These are phyloP conservation scores for Malacosoma neustria DNA, from an alignment of 2,888 invertebrate species.

Conservation along the genomic window DNA sequence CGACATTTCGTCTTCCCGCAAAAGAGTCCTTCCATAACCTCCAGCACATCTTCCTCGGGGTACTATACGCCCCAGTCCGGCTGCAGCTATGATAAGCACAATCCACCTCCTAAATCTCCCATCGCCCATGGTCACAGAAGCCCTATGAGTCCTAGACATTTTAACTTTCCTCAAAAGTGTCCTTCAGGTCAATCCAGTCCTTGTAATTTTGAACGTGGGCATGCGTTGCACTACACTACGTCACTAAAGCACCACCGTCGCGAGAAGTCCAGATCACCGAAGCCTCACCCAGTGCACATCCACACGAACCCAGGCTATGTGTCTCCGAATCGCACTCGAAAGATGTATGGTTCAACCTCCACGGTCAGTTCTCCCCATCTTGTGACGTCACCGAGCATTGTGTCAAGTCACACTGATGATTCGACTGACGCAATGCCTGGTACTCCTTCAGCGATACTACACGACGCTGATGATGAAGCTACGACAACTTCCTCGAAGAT, in stretches of 20 bases:
- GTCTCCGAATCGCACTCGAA: constrained; percentile 60
- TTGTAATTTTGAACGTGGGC: constrained; percentile 43
- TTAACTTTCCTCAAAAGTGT: constrained; percentile 70
- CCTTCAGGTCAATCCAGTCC: constrained; percentile 63
- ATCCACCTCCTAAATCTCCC: constrained; percentile 62
- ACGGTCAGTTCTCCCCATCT: constrained; percentile 59
- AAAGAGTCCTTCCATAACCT: constrained; percentile 67
- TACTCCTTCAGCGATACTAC: constrained; percentile 51
- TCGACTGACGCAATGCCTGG: constrained; percentile 56
- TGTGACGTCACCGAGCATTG: constrained; percentile 61
- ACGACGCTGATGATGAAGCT: constrained; percentile 62
- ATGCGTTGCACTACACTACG: constrained; percentile 49
- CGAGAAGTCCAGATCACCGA: constrained; percentile 61
- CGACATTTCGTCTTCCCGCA: constrained; percentile 72
- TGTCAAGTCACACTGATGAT: constrained; percentile 66
- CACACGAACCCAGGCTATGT: constrained; percentile 78
- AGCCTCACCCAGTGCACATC: constrained; percentile 73
- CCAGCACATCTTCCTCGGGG: constrained; percentile 70
- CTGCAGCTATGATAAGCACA: constrained; percentile 61
- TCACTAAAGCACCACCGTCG: constrained; percentile 58
- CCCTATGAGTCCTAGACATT: constrained; percentile 75
- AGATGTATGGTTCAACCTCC: constrained; percentile 58
- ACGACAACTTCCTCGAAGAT: constrained; percentile 62
- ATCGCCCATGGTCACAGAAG: constrained; percentile 73
- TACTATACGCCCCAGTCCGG: constrained; percentile 74